Percentiles rank a stretch among this genome's conserved stretches.
Evolutionary conservation across 2,888 invertebrate species (phyloP).

Genomic region (Cephus rjabovi): DNA sequence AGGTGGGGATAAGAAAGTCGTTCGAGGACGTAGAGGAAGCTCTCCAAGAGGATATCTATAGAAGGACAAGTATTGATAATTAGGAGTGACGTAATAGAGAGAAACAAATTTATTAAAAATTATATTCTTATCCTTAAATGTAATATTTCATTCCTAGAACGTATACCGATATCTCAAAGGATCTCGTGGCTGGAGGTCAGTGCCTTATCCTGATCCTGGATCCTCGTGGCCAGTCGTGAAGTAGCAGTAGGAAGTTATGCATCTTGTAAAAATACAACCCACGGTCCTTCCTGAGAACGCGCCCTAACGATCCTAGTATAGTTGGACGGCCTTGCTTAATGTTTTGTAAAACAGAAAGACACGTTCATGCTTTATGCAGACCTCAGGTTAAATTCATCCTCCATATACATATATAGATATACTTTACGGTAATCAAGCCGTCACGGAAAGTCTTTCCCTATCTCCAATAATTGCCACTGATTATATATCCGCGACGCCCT

Average conservation of each 20-base stretch:
- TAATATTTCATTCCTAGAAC: background rate
- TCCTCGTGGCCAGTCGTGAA: too few species aligned
- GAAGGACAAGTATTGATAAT: background rate
- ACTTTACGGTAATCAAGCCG: background rate
- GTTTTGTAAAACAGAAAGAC: background rate
- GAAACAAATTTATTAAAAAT: conserved; percentile 5
- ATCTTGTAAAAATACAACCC: background rate
- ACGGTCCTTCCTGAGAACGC: background rate
- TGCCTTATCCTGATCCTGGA: background rate
- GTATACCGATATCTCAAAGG: background rate
- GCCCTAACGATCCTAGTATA: background rate
- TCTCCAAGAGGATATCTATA: background rate
- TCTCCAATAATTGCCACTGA: background rate
- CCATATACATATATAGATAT: background rate
- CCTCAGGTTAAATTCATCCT: background rate
- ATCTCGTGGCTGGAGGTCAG: background rate
- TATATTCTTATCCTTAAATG: background rate
- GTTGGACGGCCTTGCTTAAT: background rate
- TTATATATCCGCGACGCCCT: background rate
- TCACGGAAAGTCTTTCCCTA: background rate
- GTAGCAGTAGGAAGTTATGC: background rate
- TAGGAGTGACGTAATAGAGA: background rate
- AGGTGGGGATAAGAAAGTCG: conserved; percentile 1
- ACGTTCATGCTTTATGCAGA: background rate
- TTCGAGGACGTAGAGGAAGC: background rate